phyloP scores from a whole-genome alignment of 1,140 invertebrate genomes.

The Caenorhabditis inopinata region DNA sequence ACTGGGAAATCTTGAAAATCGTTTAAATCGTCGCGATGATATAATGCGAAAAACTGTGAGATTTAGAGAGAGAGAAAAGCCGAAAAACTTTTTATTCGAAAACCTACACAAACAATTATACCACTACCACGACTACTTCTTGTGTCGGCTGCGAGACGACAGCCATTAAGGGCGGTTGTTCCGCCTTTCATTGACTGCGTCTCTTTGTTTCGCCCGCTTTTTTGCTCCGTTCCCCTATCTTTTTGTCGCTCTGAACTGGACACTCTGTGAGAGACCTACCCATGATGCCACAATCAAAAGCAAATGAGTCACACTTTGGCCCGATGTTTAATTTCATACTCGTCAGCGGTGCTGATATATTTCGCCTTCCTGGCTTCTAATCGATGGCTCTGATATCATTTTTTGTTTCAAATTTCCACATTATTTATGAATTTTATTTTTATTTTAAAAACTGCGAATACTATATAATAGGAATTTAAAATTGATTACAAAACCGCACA shows the following conservation, averaged over 20 bases:
- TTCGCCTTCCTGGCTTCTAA: background rate
- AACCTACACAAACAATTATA: slow-evolving; percentile 18
- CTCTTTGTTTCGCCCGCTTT: background rate
- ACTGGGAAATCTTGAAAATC: background rate
- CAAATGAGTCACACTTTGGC: background rate
- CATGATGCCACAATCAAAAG: background rate
- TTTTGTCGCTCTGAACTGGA: slow-evolving; percentile 16
- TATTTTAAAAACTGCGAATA: no score
- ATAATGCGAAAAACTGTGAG: background rate
- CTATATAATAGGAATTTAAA: no score
- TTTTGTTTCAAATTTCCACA: background rate
- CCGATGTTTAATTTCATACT: background rate
- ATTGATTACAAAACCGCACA: no score
- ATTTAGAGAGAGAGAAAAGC: background rate
- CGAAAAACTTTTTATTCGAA: background rate
- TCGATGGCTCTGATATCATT: no score
- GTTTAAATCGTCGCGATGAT: background rate
- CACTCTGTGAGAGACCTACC: background rate
- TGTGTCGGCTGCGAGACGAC: background rate
- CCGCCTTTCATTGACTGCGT: background rate
- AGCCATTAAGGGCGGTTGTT: slow-evolving; percentile 27
- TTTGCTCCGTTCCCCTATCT: background rate
- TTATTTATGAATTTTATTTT: background rate
- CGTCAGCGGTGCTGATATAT: background rate
- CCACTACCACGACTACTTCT: background rate